A percentile compares a stretch with the other conserved stretches of the same genome.
Evolutionary conservation across 2,113 vertebrate genomes (phyloP).

Genomic region (Tragulus kanchil): DNA sequence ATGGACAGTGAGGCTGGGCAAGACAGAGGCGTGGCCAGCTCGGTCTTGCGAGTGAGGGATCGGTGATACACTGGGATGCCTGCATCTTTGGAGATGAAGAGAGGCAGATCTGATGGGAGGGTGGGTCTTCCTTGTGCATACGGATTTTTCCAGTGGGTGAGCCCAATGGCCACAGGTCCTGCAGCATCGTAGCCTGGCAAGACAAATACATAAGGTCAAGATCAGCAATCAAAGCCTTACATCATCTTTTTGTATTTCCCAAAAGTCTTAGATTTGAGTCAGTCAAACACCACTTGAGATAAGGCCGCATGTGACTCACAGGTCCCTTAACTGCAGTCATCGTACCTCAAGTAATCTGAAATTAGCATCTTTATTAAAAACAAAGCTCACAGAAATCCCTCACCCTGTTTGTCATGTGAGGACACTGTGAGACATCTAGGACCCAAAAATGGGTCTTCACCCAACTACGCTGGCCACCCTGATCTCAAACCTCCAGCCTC

Average conservation of each 20-base stretch:
- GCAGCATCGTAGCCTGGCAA: slow-evolving; percentile 88
- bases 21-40: slow-evolving; percentile 90
- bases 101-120: slow-evolving; percentile 84
- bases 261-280: not conserved
- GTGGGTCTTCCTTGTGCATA: slow-evolving; percentile 81
- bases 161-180: slow-evolving; percentile 90
- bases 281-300: not conserved
- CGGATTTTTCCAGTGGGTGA: slow-evolving; percentile 92
- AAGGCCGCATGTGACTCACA: too few relatives aligned
- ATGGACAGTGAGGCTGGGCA: slow-evolving; percentile 94
- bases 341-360: too few relatives aligned
- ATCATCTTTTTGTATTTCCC: not conserved
- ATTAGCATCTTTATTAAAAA: not conserved
- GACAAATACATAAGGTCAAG: slow-evolving; percentile 33
- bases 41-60: slow-evolving; percentile 82
- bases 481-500: not conserved
- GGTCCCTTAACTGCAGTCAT: too few relatives aligned
- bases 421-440: not conserved
- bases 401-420: not conserved
- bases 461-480: not conserved
- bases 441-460: not conserved
- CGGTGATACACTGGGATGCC: slow-evolving; percentile 85
- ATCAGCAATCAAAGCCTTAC: not conserved
- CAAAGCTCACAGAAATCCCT: not conserved
- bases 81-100: slow-evolving; percentile 85